Evolutionary conservation across 2,113 vertebrate species (phyloP).

Genomic region (Mystacornis crossleyi): DNA sequence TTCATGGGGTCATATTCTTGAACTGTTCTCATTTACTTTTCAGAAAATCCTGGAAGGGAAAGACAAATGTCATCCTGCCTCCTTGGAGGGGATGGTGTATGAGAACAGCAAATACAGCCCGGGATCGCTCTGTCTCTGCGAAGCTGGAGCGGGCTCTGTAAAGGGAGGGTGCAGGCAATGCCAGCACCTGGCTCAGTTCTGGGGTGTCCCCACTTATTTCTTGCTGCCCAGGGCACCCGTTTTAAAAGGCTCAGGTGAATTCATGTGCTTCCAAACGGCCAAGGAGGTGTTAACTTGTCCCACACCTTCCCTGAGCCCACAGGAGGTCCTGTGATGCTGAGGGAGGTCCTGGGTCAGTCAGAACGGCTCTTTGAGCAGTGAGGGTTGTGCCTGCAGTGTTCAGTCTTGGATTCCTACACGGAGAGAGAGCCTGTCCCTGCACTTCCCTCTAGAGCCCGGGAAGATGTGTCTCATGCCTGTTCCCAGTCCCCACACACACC

Average conservation of each 20-base stretch:
- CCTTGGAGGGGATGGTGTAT: not conserved
- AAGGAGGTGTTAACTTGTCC: not conserved
- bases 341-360: not conserved
- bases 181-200: not conserved
- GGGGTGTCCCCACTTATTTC: not conserved
- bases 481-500: rapidly evolving
- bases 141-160: not conserved
- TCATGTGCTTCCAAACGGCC: not conserved
- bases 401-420: not conserved
- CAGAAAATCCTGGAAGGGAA: slow-evolving; percentile 26
- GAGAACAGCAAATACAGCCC: not conserved
- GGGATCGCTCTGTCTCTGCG: not conserved
- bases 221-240: not conserved
- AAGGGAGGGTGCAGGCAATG: not conserved
- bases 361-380: not conserved
- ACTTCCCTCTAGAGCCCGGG: not conserved
- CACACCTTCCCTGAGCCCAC: not conserved
- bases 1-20: not conserved
- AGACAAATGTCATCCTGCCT: not conserved
- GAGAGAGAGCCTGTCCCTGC: not conserved
- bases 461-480: not conserved
- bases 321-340: not conserved
- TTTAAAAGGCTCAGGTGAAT: not conserved
- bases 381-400: not conserved
- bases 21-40: slow-evolving; percentile 20